A percentile compares a stretch with the other conserved stretches of the same genome.
Conservation (phyloP, 2,888 invertebrate genomes). For the Mimas tiliae region DNA sequence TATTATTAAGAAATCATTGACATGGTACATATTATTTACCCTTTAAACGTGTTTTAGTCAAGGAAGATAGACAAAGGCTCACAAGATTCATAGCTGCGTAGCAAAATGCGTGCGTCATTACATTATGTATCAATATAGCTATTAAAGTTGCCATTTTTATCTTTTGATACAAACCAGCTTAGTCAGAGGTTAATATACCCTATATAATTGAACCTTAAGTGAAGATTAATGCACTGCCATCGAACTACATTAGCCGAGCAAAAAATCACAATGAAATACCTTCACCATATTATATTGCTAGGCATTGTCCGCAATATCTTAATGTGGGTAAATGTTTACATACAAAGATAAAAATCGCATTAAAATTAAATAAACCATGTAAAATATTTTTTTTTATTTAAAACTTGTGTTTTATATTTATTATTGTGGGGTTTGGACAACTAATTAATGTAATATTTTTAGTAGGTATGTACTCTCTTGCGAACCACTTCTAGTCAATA, state of each 20-base stretch:
- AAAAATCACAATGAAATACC: slow-evolving; percentile 1
- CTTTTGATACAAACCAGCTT: slow-evolving; percentile 16
- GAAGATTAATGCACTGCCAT: slow-evolving; percentile 26
- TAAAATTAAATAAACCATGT: too few relatives aligned
- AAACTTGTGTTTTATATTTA: too few relatives aligned
- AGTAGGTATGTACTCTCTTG: too few relatives aligned
- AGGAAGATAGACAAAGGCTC: background rate
- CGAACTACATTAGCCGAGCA: slow-evolving; percentile 4
- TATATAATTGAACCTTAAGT: slow-evolving; percentile 7
- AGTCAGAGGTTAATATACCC: slow-evolving; percentile 22
- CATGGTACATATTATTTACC: background rate
- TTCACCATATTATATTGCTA: too few relatives aligned
- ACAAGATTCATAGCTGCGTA: background rate
- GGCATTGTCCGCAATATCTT: too few relatives aligned
- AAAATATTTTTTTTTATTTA: too few relatives aligned
- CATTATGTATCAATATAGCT: slow-evolving; percentile 22
- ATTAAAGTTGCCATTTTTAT: slow-evolving; percentile 22
- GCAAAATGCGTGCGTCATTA: slow-evolving; percentile 14
- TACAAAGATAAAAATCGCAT: too few relatives aligned
- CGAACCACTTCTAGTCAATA: too few relatives aligned
- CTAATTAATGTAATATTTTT: too few relatives aligned
- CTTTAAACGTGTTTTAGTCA: background rate
- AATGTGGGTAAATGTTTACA: too few relatives aligned
- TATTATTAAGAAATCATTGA: too few relatives aligned
- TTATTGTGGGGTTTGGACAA: too few relatives aligned